Conservation (phyloP, 2,113 vertebrate species). For the Pyxicephalus adspersus region DNA sequence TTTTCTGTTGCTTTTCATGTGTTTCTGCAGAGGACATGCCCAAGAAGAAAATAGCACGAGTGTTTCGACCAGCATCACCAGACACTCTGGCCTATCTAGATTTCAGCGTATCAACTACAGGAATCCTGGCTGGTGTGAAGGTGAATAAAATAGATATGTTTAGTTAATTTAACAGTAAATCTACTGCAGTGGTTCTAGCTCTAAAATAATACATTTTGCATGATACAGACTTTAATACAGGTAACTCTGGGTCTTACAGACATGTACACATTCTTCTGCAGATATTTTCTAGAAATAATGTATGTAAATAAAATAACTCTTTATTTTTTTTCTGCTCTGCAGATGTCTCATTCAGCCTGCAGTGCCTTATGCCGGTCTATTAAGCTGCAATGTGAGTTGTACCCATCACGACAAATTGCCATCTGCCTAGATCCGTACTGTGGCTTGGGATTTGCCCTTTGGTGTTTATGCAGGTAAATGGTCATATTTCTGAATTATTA, state of each 20-base stretch:
- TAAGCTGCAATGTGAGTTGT: slow-evolving; percentile 96
- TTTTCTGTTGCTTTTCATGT: neutral
- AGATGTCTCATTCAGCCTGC: slow-evolving; percentile 96
- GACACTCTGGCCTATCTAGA: slow-evolving; percentile 93
- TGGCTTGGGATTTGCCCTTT: slow-evolving; percentile 94
- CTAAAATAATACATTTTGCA: too few species aligned
- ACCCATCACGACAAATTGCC: slow-evolving; percentile 93
- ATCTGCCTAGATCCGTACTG: slow-evolving; percentile 97
- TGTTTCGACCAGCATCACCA: slow-evolving; percentile 88
- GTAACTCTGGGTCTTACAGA: neutral
- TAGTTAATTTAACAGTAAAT: too few species aligned
- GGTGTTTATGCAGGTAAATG: slow-evolving; percentile 93
- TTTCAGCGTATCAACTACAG: slow-evolving; percentile 97
- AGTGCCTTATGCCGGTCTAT: slow-evolving; percentile 97
- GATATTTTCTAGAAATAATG: rapidly evolving
- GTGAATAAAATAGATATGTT: slow-evolving; percentile 64
- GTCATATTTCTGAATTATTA: neutral
- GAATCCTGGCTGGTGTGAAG: slow-evolving; percentile 95
- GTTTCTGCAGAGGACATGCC: slow-evolving; percentile 86
- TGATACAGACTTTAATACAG: neutral
- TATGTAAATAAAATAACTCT: neutral
- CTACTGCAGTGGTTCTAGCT: too few species aligned
- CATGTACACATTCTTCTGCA: neutral
- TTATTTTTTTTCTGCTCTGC: slow-evolving; percentile 31
- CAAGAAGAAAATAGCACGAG: slow-evolving; percentile 83